Evolutionary conservation across 2,113 vertebrate genomes (phyloP), one percentile per base, ranked within the genome.

Genomic region (Phasianus colchicus): DNA sequence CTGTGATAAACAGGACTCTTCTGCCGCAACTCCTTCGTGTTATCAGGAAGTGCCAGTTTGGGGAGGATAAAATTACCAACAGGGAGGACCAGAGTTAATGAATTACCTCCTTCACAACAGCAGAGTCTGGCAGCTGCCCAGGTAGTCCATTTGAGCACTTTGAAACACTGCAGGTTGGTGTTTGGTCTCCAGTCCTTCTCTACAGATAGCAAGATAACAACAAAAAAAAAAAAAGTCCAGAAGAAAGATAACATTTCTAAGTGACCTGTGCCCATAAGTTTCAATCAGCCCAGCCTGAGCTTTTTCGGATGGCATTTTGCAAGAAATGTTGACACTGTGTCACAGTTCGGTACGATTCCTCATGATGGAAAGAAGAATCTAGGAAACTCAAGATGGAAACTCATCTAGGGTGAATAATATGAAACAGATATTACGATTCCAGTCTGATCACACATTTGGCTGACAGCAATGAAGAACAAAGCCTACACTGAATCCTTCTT

Each of bases 221-320:
- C n/a, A n/a, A n/a, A 65, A 67, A 86, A 47, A 43, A 36, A 27
- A 18, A 47, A 58, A 58, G 8, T 5, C 9, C 40, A 78, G 55
- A 45, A 82, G 43, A 81, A 89, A 63, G 2, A 8, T 47, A 74
- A 21, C 1, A 5, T 48, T 88, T 75, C 38, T 52, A 55, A 86
- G 34, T n/a, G 0, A 32, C 89, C 43, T 2, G 7, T 13, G 9
- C 30, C 8, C 27, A 7, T 32, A 36, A 66, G 55, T 55, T 76
- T 36, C 25, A 11, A 27, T 45, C 2, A 1, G 6, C 9, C 22
- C 12, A n/a, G 66, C 50, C 7, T 0, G 32, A 61, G 19, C 2
- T 18, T 50, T 58, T 86, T 61, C 61, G 48, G 48, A 30, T 45
- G 21, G 7, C 13, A n/a, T 11, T 87, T 88, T 79, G 38, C 4